These are phyloP conservation scores for Siderastrea siderea DNA, from an alignment of 92 coral and sea anemone genomes.

Conservation along the genomic window DNA sequence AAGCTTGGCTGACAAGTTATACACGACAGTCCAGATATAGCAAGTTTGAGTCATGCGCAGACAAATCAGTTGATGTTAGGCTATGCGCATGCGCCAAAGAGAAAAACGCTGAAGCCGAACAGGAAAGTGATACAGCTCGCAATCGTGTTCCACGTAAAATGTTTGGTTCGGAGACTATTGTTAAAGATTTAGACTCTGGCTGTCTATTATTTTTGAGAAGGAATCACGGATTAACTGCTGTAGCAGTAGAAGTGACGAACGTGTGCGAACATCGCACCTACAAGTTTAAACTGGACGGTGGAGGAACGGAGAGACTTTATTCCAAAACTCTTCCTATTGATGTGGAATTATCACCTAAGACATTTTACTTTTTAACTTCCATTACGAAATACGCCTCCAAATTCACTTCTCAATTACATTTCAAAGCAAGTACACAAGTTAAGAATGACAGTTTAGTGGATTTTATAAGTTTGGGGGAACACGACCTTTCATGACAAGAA, in stretches of 20 bases:
- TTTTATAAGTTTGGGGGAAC: conserved; percentile 12
- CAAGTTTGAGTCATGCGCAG: conserved; percentile 87
- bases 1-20: conserved; percentile 22
- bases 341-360: background rate
- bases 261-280: conserved; percentile 18
- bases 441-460: background rate
- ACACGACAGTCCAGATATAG: conserved; percentile 62
- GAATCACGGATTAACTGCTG: background rate
- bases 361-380: conserved; percentile 29
- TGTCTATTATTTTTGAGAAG: conserved; percentile 15
- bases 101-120: background rate
- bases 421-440: background rate
- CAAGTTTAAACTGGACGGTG: conserved; percentile 1
- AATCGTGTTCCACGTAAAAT: background rate
- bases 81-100: conserved; percentile 85
- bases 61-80: conserved; percentile 74
- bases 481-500: background rate
- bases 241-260: conserved; percentile 33
- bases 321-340: conserved; percentile 9
- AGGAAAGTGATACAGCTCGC: too few species aligned
- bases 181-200: conserved; percentile 11
- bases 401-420: background rate
- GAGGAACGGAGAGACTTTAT: background rate
- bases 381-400: background rate
- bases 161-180: conserved; percentile 30